phyloP scores from a whole-genome alignment of 2,797 vertebrate genomes.

The Acanthornis magna region DNA sequence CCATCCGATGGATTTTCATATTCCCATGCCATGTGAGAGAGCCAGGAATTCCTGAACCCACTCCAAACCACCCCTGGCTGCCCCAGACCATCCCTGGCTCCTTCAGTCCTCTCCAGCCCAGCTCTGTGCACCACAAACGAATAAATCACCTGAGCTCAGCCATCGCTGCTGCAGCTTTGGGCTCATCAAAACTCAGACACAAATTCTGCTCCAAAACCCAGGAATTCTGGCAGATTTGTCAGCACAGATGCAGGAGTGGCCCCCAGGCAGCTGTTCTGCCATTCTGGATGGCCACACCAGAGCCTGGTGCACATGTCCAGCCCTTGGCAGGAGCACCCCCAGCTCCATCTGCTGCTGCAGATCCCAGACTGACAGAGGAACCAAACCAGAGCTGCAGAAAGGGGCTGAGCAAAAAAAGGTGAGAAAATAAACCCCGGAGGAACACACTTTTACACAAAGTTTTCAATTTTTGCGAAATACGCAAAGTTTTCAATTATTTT shows the following conservation, averaged over 20 bases:
- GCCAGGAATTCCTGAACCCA: not conserved
- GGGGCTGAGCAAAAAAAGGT: not conserved
- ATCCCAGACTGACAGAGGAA: not conserved
- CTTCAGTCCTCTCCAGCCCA: not conserved
- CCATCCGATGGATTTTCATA: not conserved
- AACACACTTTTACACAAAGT: not conserved
- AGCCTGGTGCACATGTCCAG: not conserved
- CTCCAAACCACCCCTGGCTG: not conserved
- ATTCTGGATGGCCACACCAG: slow-evolving; percentile 4
- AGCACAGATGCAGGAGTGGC: slow-evolving; percentile 17
- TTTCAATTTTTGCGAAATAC: no score
- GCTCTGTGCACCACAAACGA: not conserved
- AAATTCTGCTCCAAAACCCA: not conserved
- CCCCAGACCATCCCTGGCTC: not conserved
- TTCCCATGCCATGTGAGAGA: not conserved
- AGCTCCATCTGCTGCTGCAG: slow-evolving; percentile 66
- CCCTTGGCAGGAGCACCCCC: slow-evolving; percentile 42
- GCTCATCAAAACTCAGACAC: not conserved
- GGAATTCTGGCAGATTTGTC: not conserved
- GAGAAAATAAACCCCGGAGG: not conserved
- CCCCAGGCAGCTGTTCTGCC: slow-evolving; percentile 45
- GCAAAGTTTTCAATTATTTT: not conserved
- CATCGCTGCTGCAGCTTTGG: not conserved
- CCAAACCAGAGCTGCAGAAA: not conserved
- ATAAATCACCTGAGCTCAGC: not conserved